Evolutionary conservation across 2,113 vertebrate species (phyloP).

Genomic region (Calidris pugnax): DNA sequence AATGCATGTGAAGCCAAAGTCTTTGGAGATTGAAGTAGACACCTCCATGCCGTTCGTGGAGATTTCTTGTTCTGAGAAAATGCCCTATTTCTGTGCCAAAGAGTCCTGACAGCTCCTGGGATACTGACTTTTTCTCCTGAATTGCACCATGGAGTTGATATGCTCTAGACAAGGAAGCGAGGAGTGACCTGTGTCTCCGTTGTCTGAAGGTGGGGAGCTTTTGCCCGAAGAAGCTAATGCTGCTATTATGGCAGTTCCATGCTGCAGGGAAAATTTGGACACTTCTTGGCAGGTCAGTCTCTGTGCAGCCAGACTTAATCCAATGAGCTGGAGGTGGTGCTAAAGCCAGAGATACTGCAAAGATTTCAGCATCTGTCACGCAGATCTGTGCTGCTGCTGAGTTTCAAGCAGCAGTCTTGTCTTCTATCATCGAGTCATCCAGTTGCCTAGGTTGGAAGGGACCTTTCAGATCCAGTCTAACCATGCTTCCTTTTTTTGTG

Average conservation of each 20-base stretch:
- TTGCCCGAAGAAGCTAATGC: rapidly evolving
- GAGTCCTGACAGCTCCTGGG: background rate
- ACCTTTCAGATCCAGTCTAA: too few species aligned
- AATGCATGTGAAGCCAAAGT: background rate
- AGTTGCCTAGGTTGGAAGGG: too few species aligned
- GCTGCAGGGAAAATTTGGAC: background rate
- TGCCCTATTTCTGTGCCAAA: background rate
- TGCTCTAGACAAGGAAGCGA: background rate
- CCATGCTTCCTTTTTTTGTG: background rate
- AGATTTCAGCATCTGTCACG: background rate
- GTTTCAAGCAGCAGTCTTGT: background rate
- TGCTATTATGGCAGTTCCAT: rapidly evolving
- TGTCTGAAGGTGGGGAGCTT: background rate
- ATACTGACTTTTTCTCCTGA: background rate
- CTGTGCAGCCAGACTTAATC: background rate
- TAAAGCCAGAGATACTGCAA: background rate
- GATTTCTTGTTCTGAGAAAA: background rate
- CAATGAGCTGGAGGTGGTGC: background rate
- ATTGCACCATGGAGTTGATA: background rate
- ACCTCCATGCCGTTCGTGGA: rapidly evolving
- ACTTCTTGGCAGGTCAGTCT: background rate
- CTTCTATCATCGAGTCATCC: too few species aligned
- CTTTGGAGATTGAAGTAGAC: background rate
- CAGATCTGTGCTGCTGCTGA: background rate
- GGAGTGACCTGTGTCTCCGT: background rate